A percentile compares a stretch with the other conserved stretches of the same genome.
Conservation (phyloP, 2,797 vertebrate species). For the Propithecus deckenii region DNA sequence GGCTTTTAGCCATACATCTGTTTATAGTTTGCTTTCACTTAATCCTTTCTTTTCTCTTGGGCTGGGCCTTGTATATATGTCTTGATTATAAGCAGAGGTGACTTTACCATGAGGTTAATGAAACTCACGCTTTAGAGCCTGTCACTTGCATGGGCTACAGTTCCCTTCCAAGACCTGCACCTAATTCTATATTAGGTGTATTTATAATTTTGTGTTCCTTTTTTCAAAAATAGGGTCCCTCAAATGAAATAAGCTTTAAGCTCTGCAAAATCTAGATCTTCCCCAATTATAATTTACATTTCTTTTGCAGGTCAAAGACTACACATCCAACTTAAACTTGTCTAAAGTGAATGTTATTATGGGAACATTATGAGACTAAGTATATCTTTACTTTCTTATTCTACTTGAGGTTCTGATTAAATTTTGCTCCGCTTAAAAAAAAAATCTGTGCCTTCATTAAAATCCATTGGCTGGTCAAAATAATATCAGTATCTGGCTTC, state of each 20-base stretch:
- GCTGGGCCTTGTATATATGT: not conserved
- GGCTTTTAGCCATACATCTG: not conserved
- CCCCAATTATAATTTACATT: not conserved
- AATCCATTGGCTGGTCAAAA: not conserved
- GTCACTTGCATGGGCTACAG: not conserved
- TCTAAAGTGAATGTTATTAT: not conserved
- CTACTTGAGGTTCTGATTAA: not conserved
- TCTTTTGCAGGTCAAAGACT: slow-evolving; percentile 3
- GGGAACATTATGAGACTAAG: not conserved
- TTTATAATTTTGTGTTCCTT: slow-evolving; percentile 4
- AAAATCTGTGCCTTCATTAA: slow-evolving; percentile 23
- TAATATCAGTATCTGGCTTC: not conserved
- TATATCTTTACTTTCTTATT: not conserved
- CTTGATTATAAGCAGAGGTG: not conserved
- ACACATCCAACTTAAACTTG: slow-evolving; percentile 5
- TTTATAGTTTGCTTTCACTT: slow-evolving; percentile 34
- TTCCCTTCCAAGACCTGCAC: not conserved
- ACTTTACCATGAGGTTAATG: not conserved
- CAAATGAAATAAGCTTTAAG: slow-evolving; percentile 42
- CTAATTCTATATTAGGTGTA: not conserved
- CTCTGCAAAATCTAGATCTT: not conserved
- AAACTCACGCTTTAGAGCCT: not conserved
- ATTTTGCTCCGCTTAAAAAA: slow-evolving; percentile 22
- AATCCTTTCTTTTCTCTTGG: slow-evolving; percentile 8
- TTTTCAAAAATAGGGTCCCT: not conserved